These are phyloP conservation scores for Gulo gulo DNA, from an alignment of 2,113 vertebrate genomes.

Conservation along the genomic window DNA sequence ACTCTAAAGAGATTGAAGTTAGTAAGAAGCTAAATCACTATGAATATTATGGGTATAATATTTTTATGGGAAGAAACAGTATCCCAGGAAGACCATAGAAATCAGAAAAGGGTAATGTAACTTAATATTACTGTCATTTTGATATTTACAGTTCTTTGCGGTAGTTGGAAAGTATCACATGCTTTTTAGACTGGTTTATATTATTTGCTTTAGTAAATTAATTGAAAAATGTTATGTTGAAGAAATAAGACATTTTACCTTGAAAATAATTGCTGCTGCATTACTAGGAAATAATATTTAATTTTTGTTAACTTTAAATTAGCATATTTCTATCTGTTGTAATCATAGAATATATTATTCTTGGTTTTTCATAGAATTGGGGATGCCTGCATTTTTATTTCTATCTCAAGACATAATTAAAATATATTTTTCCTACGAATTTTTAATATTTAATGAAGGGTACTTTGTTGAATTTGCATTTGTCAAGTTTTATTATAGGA, in stretches of 20 bases:
- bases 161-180: not conserved
- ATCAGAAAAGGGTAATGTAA: not conserved
- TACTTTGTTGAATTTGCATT: slow-evolving; percentile 15
- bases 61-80: slow-evolving; percentile 5
- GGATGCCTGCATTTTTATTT: not conserved
- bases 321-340: not conserved
- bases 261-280: not conserved
- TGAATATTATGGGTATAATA: not conserved
- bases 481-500: slow-evolving; percentile 8
- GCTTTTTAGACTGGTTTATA: slow-evolving; percentile 29
- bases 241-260: not conserved
- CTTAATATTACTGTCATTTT: not conserved
- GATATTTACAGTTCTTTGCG: not conserved
- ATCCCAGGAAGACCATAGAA: not conserved
- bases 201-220: slow-evolving; percentile 12
- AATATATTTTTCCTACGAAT: not conserved
- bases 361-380: not conserved
- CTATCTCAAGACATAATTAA: not conserved
- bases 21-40: not conserved
- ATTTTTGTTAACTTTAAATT: not conserved
- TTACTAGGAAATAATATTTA: slow-evolving; percentile 38
- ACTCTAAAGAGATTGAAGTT: slow-evolving; percentile 34
- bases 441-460: slow-evolving; percentile 19
- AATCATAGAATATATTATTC: not conserved
- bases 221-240: not conserved